Base-by-base conservation (phyloP, 2,113 vertebrate genomes). In the Coracopsis vasa region DNA sequence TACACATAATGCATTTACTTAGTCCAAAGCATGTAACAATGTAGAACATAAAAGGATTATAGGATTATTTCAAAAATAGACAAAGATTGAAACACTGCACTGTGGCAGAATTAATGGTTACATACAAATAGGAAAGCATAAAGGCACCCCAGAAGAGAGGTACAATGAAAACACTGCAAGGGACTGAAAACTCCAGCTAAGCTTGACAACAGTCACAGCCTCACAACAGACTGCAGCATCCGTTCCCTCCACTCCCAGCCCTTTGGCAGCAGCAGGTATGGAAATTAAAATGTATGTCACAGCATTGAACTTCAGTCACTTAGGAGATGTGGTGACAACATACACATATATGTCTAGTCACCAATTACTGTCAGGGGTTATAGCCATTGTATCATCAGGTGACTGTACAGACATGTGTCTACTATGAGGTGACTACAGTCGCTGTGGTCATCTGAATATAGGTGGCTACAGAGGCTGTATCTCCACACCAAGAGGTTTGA, bases 401-500 rank as follows among this genome's bases (percentile, higher is more conserved):
- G 21, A 23, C 23, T 15, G 0, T 21, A n/a, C 14, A 44, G 58
- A 10, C 10, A 11, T 0, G 1, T 14, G n/a, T 9, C 9, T 3
- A 0, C 1, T 27, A 24, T 1, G 24, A 33, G 47, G 24, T 3
- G 21, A 4, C 41, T 47, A 10, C 1, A 66, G 41, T 1, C 0
- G 0, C 19, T 6, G 6, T 0, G 53, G 45, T 10, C 47, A 54
- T 23, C 33, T 71, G 14, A 42, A 45, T 16, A 41, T 3, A 47
- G 9, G 20, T 44, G 29, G 11, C n/a, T 45, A 0, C 1, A 23
- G 48, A 10, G 14, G 27, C 17, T 75, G 16, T 12, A 25, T 5
- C 50, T 47, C 64, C 24, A 44, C 33, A 39, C 8, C 39, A 56
- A 56, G 6, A 81, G 16, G 71, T 16, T 27, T 39, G 4, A 62